Evolutionary conservation across 1,140 invertebrate species (phyloP), one percentile per base, ranked within the genome.

Genomic region (Meloidogyne hapla): DNA sequence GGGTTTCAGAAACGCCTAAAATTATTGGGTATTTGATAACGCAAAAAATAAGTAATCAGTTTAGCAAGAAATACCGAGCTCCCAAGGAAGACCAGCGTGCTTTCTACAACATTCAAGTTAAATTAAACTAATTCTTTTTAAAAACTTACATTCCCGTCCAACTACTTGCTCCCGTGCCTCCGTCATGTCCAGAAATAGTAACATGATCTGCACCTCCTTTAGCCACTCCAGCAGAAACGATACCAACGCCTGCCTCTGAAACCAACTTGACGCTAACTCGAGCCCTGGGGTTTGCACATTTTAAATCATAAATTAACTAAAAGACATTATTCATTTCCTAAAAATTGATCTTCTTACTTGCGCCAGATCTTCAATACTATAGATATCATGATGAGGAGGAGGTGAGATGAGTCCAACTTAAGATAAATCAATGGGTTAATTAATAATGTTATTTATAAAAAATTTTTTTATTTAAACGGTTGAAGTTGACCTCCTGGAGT

Each of bases 141-240:
- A 56, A 56, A 56, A 56, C 48, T 56, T 8, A 56, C 48, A 78
- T 79, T 18, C 40, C 48, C 5, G 48, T 76, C 72, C 63, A 78
- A 18, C 77, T 86, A 13, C 85, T 87, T 48, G 96, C 96, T 26
- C 96, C 96, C 56, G 96, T 99, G 62, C 96, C 96, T 70, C 96
- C 96, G 89, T 98, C 96, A 88, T 98, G 95, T 0, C 96, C 96
- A 38, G 95, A 98, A 81, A 99, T 96, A 9, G 95, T 94, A 81
- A 98, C 95, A 87, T 98, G 96, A 85, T 98, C 96, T 9, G 94
- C 94, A 90, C 98, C 98, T 64, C 95, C 95, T 92, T 94, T 99
- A 23, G 96, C 96, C 23, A 98, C 96, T 66, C 96, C 96, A 48
- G 95, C 92, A 25, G 96, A 96, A 1, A 99, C 94, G 13, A 98